These are phyloP conservation scores for Panagrolaimus sp. DNA, from an alignment of 1,140 invertebrate species.

Conservation along the genomic window DNA sequence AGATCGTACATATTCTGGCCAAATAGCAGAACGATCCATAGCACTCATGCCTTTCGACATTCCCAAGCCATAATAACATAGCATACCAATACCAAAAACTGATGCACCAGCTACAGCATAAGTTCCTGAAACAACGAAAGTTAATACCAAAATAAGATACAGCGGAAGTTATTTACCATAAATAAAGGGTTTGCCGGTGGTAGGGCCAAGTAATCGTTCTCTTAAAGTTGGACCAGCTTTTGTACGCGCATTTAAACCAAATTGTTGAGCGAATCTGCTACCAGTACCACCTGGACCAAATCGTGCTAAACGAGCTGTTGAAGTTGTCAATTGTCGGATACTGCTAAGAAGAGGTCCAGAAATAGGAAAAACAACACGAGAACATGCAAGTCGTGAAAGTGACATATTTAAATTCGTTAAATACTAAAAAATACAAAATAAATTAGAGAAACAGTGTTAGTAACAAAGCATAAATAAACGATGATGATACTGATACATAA, in stretches of 20 bases:
- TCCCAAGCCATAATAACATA: constrained; percentile 90
- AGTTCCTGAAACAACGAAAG: too few species aligned
- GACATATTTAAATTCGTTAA: too few species aligned
- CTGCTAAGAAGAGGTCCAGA: background rate
- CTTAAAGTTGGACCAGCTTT: constrained; percentile 49
- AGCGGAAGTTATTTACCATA: too few species aligned
- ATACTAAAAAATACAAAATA: too few species aligned
- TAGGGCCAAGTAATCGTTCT: constrained; percentile 56
- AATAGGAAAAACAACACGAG: background rate
- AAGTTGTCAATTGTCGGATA: constrained; percentile 1
- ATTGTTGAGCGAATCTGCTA: constrained; percentile 25
- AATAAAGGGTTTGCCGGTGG: constrained; percentile 66
- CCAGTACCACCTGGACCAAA: background rate
- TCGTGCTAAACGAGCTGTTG: background rate
- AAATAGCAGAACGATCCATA: constrained; percentile 76
- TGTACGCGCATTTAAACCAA: constrained; percentile 28
- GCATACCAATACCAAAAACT: constrained; percentile 79
- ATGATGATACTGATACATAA: too few species aligned
- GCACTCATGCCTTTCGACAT: constrained; percentile 74
- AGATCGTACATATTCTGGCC: constrained; percentile 86
- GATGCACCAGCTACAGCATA: constrained; percentile 80
- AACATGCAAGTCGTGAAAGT: constrained; percentile 5
- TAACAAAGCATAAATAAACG: too few species aligned
- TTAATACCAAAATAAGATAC: too few species aligned
- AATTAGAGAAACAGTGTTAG: too few species aligned